phyloP scores from a whole-genome alignment of 2,888 invertebrate genomes.

The Pollenia labialis region DNA sequence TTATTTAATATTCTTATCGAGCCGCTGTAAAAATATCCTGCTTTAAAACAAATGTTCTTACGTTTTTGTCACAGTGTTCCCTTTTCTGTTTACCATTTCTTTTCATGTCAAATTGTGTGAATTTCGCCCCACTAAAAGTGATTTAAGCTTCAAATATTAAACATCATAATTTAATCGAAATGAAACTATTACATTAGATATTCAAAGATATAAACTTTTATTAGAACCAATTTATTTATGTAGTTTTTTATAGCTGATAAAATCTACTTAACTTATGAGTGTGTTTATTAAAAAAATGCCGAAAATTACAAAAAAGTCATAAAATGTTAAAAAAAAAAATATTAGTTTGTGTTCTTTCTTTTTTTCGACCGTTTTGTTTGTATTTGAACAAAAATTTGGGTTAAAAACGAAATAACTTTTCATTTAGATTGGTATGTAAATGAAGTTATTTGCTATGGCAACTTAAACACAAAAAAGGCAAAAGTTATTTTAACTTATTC shows the following conservation, averaged over 20 bases:
- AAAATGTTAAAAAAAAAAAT: constrained; percentile 34
- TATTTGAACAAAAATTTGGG: constrained; percentile 54
- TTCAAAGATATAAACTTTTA: constrained; percentile 67
- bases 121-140: neutral
- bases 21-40: too few relatives aligned
- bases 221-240: constrained; percentile 65
- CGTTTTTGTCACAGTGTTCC: neutral
- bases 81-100: neutral
- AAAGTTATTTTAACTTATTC: constrained; percentile 31
- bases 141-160: constrained; percentile 11
- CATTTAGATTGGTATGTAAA: constrained; percentile 66
- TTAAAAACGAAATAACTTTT: constrained; percentile 67
- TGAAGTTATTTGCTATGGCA: constrained; percentile 68
- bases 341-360: constrained; percentile 8
- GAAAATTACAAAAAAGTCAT: constrained; percentile 13
- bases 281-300: constrained; percentile 65
- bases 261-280: constrained; percentile 58
- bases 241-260: constrained; percentile 38
- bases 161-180: constrained; percentile 66
- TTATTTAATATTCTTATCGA: too few relatives aligned
- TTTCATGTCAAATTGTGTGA: neutral
- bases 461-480: constrained; percentile 7
- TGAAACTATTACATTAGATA: constrained; percentile 67
- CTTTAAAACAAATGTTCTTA: too few relatives aligned
- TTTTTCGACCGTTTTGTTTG: constrained; percentile 23